Base-by-base conservation (phyloP, 2,888 invertebrate genomes). In the Aethes cnicana region DNA sequence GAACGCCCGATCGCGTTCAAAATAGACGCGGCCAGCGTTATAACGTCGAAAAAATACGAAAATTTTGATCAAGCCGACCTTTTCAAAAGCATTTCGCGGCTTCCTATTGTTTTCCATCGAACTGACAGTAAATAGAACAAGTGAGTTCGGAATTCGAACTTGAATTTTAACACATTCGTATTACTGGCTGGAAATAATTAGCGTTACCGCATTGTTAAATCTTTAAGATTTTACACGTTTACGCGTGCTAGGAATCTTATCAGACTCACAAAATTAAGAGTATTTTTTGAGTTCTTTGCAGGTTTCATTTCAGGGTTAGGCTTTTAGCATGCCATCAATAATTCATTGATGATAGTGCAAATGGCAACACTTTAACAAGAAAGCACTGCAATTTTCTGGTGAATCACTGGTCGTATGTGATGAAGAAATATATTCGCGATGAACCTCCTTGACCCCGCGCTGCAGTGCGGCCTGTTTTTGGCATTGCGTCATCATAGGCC, bases 401-500 rank as follows among this genome's bases (percentile, higher is more conserved):
- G 26, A 26, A 26, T 26, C 26, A 26, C 26, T 26, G n/a, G 9
- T 26, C 4, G 11, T 26, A 9, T 26, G 26, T 9, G n/a, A n/a
- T n/a, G 26, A n/a, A 9, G 16, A n/a, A 16, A 32, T 32, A 67
- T 66, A 79, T 81, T 72, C 64, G 76, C 72, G 68, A 68, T 86
- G 87, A 88, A 83, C 86, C 64, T 74, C 87, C 87, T 87, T 87
- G 87, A 88, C 85, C 89, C 72, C 37, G 1, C 66, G 59, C 68
- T 78, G 82, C 81, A 80, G 66, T 68, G 69, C 77, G 81, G 86
- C 81, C 84, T 83, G 85, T 87, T 87, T 88, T 86, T 62, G 80
- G 81, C 74, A 78, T 88, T 87, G 65, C 88, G 88, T 89, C 87
- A 89, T 84, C 86, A 77, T 86, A 87, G 87, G 85, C 86, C 86